These are phyloP conservation scores for Tragelaphus buxtoni DNA, from an alignment of 2,113 vertebrate species.

Conservation along the genomic window DNA sequence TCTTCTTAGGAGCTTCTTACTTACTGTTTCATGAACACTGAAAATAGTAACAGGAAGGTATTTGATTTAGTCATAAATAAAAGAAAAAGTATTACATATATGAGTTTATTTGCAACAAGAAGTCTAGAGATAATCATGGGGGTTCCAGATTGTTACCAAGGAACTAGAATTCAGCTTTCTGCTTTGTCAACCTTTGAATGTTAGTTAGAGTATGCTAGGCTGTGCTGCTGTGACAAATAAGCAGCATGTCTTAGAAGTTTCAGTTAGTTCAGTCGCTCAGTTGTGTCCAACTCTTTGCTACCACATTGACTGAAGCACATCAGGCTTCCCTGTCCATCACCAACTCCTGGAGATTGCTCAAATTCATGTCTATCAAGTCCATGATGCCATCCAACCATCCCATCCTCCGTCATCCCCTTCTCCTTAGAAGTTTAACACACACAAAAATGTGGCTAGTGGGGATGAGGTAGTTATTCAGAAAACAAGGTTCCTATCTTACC, in stretches of 20 bases:
- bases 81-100: neutral
- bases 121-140: neutral
- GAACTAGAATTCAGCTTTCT: neutral
- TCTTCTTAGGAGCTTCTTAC: neutral
- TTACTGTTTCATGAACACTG: neutral
- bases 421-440: neutral
- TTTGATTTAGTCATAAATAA: neutral
- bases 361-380: neutral
- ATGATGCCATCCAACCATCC: neutral
- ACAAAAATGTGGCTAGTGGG: neutral
- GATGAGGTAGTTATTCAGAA: neutral
- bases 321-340: neutral
- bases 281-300: neutral
- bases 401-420: neutral
- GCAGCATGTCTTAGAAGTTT: neutral
- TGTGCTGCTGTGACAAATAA: neutral
- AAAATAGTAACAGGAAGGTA: neutral
- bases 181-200: neutral
- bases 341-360: neutral
- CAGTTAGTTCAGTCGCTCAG: accelerated
- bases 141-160: neutral
- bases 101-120: neutral
- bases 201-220: neutral
- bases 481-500: neutral
- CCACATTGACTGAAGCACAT: neutral